Evolutionary conservation across 2,797 vertebrate species (phyloP).

Genomic region (Eulemur rubriventer): DNA sequence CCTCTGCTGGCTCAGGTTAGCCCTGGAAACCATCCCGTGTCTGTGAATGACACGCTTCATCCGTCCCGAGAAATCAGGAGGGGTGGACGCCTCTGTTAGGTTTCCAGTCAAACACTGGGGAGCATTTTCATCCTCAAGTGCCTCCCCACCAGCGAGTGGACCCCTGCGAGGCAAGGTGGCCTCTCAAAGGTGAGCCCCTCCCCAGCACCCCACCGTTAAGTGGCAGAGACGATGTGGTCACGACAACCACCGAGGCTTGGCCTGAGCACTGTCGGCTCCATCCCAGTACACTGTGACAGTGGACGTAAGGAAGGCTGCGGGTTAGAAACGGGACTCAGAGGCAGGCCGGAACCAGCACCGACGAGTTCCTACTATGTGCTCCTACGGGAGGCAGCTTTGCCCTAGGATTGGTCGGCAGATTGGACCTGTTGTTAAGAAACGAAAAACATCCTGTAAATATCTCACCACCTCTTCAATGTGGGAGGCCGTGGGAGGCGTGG

Average conservation of each 20-base stretch:
- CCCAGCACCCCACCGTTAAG: accelerated
- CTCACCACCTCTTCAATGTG: not conserved
- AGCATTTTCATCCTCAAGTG: not conserved
- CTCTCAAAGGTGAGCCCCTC: accelerated
- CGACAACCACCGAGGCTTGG: not conserved
- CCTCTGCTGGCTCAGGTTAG: not conserved
- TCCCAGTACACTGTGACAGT: not conserved
- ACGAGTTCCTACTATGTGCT: accelerated
- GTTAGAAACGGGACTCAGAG: too few species aligned
- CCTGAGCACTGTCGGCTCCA: accelerated
- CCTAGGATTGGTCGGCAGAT: not conserved
- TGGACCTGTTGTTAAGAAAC: not conserved
- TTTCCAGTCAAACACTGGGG: not conserved
- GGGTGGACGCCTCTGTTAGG: accelerated
- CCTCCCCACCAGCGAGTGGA: accelerated
- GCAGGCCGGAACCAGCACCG: accelerated
- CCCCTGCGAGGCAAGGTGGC: accelerated
- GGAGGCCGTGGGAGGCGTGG: not conserved
- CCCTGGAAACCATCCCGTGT: not conserved
- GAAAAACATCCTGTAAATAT: not conserved
- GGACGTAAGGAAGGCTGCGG: accelerated
- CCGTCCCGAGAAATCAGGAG: not conserved
- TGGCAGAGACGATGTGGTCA: accelerated
- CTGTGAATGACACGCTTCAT: not conserved
- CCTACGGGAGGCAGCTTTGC: accelerated